These are phyloP conservation scores for Gallirallus australis DNA, from an alignment of 2,797 vertebrate species.

Conservation along the genomic window DNA sequence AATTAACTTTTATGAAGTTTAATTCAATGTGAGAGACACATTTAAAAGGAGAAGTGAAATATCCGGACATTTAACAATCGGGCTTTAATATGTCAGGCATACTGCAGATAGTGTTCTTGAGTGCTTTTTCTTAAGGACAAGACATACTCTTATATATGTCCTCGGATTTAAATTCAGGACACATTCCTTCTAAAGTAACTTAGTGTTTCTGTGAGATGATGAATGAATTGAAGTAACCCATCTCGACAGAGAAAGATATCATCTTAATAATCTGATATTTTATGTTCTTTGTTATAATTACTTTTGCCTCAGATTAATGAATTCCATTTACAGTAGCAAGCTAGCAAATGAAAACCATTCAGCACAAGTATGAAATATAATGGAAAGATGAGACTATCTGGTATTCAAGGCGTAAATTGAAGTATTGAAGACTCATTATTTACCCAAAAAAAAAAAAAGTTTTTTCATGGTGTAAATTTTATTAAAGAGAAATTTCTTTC, in stretches of 20 bases:
- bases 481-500: neutral
- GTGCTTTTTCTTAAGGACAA: neutral
- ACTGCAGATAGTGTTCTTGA: neutral
- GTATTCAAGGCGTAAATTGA: conserved; percentile 7
- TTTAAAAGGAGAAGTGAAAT: neutral
- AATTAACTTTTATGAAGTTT: neutral
- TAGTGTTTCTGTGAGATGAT: conserved; percentile 32
- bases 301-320: conserved; percentile 68
- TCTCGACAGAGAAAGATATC: conserved; percentile 53
- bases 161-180: conserved; percentile 37
- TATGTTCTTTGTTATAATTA: conserved; percentile 71
- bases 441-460: neutral
- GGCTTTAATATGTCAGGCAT: neutral
- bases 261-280: conserved; percentile 70
- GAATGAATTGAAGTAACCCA: conserved; percentile 52
- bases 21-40: neutral
- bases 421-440: conserved; percentile 11
- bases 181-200: neutral
- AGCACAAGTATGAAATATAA: conserved; percentile 39
- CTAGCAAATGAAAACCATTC: conserved; percentile 54
- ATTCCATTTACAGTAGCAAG: conserved; percentile 66
- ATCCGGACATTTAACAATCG: neutral
- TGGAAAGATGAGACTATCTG: conserved; percentile 41
- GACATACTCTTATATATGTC: neutral
- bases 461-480: neutral